Evolutionary conservation across 2,113 vertebrate genomes (phyloP), one percentile per base, ranked within the genome.

Genomic region (Calidris pygmaea): DNA sequence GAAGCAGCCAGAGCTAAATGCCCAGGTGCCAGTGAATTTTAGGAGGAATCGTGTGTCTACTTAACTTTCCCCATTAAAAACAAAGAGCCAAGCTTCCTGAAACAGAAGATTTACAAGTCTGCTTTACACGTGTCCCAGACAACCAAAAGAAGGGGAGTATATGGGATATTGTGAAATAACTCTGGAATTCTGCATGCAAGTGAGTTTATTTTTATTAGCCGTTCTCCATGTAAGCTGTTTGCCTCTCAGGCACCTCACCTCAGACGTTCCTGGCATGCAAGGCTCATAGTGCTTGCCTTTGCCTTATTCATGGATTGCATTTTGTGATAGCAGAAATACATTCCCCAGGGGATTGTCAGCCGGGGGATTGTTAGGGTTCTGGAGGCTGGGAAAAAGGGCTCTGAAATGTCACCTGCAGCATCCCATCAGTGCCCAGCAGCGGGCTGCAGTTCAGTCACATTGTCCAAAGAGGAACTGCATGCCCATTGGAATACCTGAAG

Each of bases 131-230:
- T 6, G 1, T 65, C 66, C 22, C 76, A 92, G 73, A 89, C 24
- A 89, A 89, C 15, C 2, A 89, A 90, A 79, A 37, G 65, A 94
- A 94, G 63, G 34, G 30, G 30, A 88, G 5, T 71, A 63, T 48
- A 9, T n/a, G 39, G 43, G 9, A 56, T 72, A 62, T n/a, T 75
- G 68, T 85, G 48, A 93, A 96, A 89, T 72, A 86, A 60, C 32
- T 65, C 87, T 37, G 35, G 58, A 81, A 80, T 92, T 76, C 58
- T 87, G 24, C 12, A 41, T 41, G 32, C 60, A 71, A 90, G 52
- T 45, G 60, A 78, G 52, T 75, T 90, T 86, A 58, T 90, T 95
- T 93, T 90, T 81, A 43, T 78, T 92, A 91, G 27, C 66, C 5
- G 0, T 65, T 89, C 58, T 84, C 56, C 39, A 14, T 5, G 22